Conservation (phyloP, 2,888 invertebrate genomes). For the Pollenia amentaria region DNA sequence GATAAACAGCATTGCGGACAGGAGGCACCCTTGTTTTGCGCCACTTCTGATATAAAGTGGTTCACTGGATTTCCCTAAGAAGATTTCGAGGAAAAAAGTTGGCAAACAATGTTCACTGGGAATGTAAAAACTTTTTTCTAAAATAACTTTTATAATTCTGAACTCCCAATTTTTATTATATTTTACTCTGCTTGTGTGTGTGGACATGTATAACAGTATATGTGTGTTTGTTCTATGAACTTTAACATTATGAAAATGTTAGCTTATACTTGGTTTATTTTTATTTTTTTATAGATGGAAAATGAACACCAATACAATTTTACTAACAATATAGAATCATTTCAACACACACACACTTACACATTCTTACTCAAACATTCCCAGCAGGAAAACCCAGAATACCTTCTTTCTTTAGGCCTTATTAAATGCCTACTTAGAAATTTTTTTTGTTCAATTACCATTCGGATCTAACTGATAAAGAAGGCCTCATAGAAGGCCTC, state of each 20-base stretch:
- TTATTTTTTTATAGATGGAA: conserved; percentile 18
- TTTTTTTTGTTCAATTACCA: no score
- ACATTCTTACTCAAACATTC: not conserved
- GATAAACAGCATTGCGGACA: no score
- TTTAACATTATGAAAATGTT: conserved; percentile 67
- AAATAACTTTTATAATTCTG: conserved; percentile 44
- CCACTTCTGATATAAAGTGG: no score
- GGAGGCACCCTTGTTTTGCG: no score
- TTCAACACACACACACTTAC: not conserved
- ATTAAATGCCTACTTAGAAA: no score
- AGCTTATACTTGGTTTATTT: conserved; percentile 16
- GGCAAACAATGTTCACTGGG: no score
- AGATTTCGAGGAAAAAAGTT: no score
- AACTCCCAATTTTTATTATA: conserved; percentile 61
- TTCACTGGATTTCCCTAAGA: no score
- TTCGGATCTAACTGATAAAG: no score
- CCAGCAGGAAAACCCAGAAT: no score
- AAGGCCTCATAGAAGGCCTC: no score
- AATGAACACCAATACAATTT: conserved; percentile 38
- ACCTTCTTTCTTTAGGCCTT: no score
- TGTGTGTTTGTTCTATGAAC: conserved; percentile 55
- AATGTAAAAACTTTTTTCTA: not conserved
- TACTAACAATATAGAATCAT: conserved; percentile 8
- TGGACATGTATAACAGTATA: not conserved
- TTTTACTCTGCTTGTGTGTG: not conserved